Conservation (phyloP, 2,888 invertebrate species). For the Steromphala cineraria region DNA sequence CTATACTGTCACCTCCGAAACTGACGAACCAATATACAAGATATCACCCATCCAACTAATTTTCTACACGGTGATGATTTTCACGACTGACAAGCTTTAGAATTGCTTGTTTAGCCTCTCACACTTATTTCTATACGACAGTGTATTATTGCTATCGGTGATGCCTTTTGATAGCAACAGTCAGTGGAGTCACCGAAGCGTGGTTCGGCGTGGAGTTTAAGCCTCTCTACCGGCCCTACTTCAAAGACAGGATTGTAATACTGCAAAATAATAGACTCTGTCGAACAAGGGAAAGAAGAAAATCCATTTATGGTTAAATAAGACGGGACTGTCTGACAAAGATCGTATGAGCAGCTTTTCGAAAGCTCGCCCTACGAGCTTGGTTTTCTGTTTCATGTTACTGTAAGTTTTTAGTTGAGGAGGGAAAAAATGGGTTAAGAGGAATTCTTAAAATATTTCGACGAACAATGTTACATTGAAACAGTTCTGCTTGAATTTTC, state of each 20-base stretch:
- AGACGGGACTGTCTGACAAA: not conserved
- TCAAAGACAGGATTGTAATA: not conserved
- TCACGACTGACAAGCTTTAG: no score
- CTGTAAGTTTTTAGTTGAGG: not conserved
- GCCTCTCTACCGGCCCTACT: not conserved
- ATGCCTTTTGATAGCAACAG: not conserved
- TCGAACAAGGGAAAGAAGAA: not conserved
- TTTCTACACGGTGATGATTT: no score
- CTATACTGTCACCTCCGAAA: no score
- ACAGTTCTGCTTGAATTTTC: no score
- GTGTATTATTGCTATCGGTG: not conserved
- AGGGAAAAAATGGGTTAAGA: no score
- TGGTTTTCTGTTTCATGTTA: not conserved
- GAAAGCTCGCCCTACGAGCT: not conserved
- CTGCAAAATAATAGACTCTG: not conserved
- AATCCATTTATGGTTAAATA: constrained; percentile 10
- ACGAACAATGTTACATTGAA: no score
- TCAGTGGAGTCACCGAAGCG: not conserved
- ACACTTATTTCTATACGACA: not conserved
- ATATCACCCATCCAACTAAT: no score
- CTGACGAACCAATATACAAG: no score
- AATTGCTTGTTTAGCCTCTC: no score
- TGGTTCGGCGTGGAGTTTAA: not conserved
- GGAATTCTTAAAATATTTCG: not conserved
- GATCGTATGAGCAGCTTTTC: not conserved